Evolutionary conservation across 2,113 vertebrate genomes (phyloP).

Genomic region (Onychorhynchus coronatus): DNA sequence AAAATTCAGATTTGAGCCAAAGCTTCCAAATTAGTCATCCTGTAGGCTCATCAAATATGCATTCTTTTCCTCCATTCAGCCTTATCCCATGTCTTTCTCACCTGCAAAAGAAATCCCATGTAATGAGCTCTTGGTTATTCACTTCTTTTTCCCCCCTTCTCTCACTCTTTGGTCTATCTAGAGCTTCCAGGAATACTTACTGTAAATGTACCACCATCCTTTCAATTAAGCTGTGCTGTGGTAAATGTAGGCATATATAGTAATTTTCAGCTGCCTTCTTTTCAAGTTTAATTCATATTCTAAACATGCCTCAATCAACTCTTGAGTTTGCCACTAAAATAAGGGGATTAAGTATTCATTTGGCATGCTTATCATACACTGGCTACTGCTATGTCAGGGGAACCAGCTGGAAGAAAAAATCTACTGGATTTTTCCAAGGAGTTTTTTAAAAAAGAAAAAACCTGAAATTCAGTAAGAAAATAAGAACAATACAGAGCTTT

Average conservation of each 20-base stretch:
- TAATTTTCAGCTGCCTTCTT: slow-evolving; percentile 7
- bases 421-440: neutral
- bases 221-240: neutral
- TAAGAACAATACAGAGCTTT: neutral
- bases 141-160: neutral
- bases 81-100: neutral
- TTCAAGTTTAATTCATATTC: slow-evolving; percentile 27
- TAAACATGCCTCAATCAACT: neutral
- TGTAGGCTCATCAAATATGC: neutral
- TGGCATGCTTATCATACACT: slow-evolving; percentile 36
- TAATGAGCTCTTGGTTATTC: neutral
- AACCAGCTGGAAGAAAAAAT: slow-evolving; percentile 39
- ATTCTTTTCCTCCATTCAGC: neutral
- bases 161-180: neutral
- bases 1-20: neutral
- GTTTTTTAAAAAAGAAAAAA: neutral
- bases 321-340: slow-evolving; percentile 51
- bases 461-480: neutral
- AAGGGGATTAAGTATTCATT: slow-evolving; percentile 47
- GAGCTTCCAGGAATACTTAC: neutral
- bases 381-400: neutral
- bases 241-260: slow-evolving; percentile 7
- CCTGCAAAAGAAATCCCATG: neutral
- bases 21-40: neutral
- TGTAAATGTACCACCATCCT: neutral